Evolutionary conservation across 2,888 invertebrate species (phyloP).

Genomic region (Rhabditoides inermis): DNA sequence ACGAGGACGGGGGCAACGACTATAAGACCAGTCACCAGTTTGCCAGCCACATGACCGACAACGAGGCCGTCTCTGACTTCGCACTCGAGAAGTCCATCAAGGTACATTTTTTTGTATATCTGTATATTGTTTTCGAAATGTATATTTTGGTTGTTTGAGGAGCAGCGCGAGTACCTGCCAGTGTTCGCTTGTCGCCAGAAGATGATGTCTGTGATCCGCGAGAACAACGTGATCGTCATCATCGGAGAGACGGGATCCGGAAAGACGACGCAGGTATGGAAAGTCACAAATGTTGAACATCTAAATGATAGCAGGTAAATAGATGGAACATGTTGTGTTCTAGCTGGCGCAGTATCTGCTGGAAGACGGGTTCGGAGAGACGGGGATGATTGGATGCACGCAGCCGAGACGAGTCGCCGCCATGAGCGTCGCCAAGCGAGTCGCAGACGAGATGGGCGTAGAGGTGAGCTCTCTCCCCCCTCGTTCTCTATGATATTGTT

Average conservation of each 20-base stretch:
- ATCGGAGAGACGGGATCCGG: conserved; percentile 67
- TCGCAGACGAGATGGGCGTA: conserved; percentile 91
- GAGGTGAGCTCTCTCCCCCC: too few species aligned
- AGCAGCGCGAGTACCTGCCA: conserved; percentile 84
- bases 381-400: conserved; percentile 86
- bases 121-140: neutral
- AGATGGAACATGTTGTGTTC: conserved; percentile 22
- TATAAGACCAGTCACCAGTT: conserved; percentile 90
- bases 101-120: conserved; percentile 4
- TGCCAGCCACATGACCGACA: conserved; percentile 75
- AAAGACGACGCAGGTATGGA: conserved; percentile 83
- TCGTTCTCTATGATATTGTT: neutral
- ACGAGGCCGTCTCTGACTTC: conserved; percentile 66
- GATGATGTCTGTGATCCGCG: conserved; percentile 55
- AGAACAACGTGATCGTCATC: conserved; percentile 60
- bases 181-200: conserved; percentile 91
- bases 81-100: conserved; percentile 69
- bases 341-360: conserved; percentile 88
- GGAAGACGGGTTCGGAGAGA: conserved; percentile 73
- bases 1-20: conserved; percentile 20
- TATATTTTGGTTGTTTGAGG: conserved; percentile 52
- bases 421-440: conserved; percentile 97
- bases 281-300: too few species aligned
- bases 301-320: too few species aligned
- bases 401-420: conserved; percentile 92